A percentile compares a stretch with the other conserved stretches of the same genome.
Conservation (phyloP, 92 coral and sea anemone species). For the Micromussa lordhowensis region DNA sequence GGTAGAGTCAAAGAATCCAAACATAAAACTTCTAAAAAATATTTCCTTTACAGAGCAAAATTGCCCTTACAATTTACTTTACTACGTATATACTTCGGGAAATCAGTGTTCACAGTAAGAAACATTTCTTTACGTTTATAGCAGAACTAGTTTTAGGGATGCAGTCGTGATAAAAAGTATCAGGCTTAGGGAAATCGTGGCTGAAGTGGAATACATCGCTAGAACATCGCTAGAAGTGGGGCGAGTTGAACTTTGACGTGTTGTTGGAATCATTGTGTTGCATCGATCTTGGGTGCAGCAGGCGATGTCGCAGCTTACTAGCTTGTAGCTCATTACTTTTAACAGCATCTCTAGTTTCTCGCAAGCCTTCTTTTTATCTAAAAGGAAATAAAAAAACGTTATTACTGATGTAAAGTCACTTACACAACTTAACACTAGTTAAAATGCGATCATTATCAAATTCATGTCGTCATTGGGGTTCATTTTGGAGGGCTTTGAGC, state of each 20-base stretch:
- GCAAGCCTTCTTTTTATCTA: slow-evolving; percentile 30
- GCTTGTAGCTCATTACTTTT: not conserved
- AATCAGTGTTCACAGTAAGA: not conserved
- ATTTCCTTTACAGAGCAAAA: not conserved
- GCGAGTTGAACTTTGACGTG: not conserved
- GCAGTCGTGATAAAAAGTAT: not conserved
- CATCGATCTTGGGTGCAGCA: slow-evolving; percentile 20
- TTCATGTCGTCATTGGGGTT: too few species aligned
- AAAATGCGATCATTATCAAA: too few species aligned
- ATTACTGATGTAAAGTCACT: not conserved
- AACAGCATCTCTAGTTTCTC: slow-evolving; percentile 5
- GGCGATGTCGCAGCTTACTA: slow-evolving; percentile 13
- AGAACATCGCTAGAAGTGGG: too few species aligned
- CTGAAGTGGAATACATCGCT: not conserved
- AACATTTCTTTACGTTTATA: not conserved
- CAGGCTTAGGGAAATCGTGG: not conserved
- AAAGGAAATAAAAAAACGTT: not conserved
- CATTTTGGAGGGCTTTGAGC: too few species aligned
- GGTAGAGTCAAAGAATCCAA: not conserved
- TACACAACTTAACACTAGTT: too few species aligned
- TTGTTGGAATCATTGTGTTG: slow-evolving; percentile 7
- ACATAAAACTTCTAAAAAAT: too few species aligned
- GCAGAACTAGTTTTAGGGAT: not conserved
- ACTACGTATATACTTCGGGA: not conserved
- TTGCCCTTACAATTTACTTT: not conserved